A percentile compares a stretch with the other conserved stretches of the same genome.
phyloP scores from a whole-genome alignment of 2,888 invertebrate genomes.

The Elysia crispata region DNA sequence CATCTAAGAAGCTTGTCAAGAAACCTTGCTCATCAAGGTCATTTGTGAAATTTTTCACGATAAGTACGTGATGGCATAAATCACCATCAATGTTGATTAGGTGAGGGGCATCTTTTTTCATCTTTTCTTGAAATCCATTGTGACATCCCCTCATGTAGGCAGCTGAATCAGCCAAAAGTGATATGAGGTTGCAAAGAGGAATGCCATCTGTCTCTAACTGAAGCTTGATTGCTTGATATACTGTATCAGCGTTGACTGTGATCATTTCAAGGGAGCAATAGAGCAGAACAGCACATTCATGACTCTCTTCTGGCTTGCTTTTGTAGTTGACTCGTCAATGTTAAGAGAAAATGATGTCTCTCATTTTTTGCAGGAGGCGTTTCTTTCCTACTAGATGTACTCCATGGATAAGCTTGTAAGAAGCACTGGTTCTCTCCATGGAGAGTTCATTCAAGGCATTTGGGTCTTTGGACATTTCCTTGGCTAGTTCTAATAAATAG shows the following conservation, averaged over 20 bases:
- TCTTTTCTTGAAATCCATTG: slow-evolving; percentile 4
- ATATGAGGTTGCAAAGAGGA: not conserved
- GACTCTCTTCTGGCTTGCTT: slow-evolving; percentile 7
- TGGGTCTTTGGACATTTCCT: slow-evolving; percentile 7
- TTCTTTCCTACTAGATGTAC: not conserved
- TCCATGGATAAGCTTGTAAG: not conserved
- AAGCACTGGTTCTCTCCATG: slow-evolving; percentile 5
- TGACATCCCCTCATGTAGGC: slow-evolving; percentile 18
- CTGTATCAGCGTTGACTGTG: slow-evolving; percentile 9
- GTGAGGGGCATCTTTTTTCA: slow-evolving; percentile 22
- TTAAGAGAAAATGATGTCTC: slow-evolving; percentile 9
- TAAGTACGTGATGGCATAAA: not conserved
- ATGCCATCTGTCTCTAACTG: not conserved
- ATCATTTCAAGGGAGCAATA: not conserved
- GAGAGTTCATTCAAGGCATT: slow-evolving; percentile 9
- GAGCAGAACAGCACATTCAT: not conserved
- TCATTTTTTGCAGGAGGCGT: slow-evolving; percentile 1
- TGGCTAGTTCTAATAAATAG: not conserved
- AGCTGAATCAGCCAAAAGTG: slow-evolving; percentile 10
- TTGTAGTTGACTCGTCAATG: slow-evolving; percentile 15
- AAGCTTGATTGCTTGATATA: not conserved
- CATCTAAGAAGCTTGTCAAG: not conserved
- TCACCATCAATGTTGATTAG: not conserved
- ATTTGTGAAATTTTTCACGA: not conserved
- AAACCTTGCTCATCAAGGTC: not conserved